A percentile compares a stretch with the other conserved stretches of the same genome.
Evolutionary conservation across 2,113 vertebrate genomes (phyloP).

Genomic region (Prolemur simus): DNA sequence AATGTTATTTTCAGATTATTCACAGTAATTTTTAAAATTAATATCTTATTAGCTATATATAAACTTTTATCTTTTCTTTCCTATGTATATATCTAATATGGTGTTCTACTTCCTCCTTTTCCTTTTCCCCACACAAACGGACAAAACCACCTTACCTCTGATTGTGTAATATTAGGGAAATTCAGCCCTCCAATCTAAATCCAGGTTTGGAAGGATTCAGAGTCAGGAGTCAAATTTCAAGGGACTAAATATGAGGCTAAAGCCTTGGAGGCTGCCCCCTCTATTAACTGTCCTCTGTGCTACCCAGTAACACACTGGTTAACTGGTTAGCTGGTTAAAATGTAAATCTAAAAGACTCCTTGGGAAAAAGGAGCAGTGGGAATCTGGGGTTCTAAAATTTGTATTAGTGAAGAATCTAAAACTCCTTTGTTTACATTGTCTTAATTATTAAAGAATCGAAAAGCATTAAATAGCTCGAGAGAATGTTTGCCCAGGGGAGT

Average conservation of each 20-base stretch:
- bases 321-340: not conserved
- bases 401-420: not conserved
- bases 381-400: not conserved
- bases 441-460: conserved; percentile 4
- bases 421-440: not conserved
- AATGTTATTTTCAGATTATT: not conserved
- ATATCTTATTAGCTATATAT: not conserved
- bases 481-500: not conserved
- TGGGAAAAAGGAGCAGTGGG: not conserved
- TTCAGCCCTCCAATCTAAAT: not conserved
- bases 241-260: not conserved
- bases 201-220: not conserved
- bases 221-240: not conserved
- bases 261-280: not conserved
- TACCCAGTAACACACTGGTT: not conserved
- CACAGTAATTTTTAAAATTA: not conserved
- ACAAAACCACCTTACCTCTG: not conserved
- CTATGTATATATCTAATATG: not conserved
- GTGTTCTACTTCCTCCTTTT: not conserved
- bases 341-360: not conserved
- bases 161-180: not conserved
- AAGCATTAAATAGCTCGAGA: not conserved
- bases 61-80: not conserved
- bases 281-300: not conserved
- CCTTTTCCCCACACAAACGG: not conserved